Evolutionary conservation across 1,140 invertebrate species (phyloP), one percentile per base, ranked within the genome.

Genomic region (Protaetia brevitarsis): DNA sequence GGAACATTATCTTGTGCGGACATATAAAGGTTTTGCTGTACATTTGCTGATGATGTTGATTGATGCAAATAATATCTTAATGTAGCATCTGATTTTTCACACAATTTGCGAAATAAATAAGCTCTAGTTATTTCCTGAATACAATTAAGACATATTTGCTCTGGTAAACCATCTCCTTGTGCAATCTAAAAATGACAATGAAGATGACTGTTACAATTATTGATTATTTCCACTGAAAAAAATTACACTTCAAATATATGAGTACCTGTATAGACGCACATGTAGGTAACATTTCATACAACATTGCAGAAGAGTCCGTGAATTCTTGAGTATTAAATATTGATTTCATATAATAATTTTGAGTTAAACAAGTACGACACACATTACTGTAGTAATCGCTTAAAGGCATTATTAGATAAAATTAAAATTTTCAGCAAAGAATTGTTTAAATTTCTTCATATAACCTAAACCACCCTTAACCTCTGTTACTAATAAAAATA

Each of bases 101-200:
- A 74, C n/a, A 71, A 64, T 60, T 68, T 66, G 51, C 65, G 69
- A 61, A 75, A 75, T 29, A 63, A 66, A 68, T 66, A 71, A 3
- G 64, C 21, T 28, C 62, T 65, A 51, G 61, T 60, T 3, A 75
- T 64, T 69, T 72, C 63, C 21, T 70, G 13, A 16, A 68, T 30
- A 65, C 74, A 75, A 37, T 70, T 66, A 10, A 34, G 23, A 64
- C 74, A 75, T 26, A 75, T 71, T 31, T 68, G 68, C 68, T 71
- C 36, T 8, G 74, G 74, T 45, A 74, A 61, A 21, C 72, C 73
- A 68, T 75, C 74, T 29, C 68, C 62, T 64, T 68, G 60, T 10
- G 61, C 8, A 11, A 75, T 58, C 74, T 75, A 61, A 23, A 69
- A 69, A 56, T 36, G 34, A 56, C 37, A 66, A 26, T 58, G 4